Evolutionary conservation across 2,888 invertebrate species (phyloP), one percentile per base, ranked within the genome.

Genomic region (Ommatoiulus sabulosus): DNA sequence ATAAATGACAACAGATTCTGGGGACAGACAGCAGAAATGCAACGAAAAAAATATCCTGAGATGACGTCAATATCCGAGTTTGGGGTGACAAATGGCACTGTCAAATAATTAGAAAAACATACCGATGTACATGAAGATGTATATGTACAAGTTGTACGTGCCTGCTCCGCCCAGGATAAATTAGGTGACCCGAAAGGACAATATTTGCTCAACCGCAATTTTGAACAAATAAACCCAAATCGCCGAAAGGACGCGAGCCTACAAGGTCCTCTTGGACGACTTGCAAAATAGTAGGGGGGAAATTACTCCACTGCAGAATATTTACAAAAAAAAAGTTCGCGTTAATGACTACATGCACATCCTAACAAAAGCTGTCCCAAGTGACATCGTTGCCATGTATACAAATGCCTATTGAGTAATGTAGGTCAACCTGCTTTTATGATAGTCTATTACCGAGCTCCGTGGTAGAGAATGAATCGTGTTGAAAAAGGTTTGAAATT

Each of bases 341-440:
- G 63, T 63, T 63, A 63, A 63, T 63, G 20, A 20, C 63, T 63
- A 17, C 20, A n/a, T n/a, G 63, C 15, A 3, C 2, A 48, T 48
- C 20, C 63, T 20, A 63, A n/a, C 63, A 63, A 63, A 63, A 20
- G 63, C 20, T 0, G 52, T 15, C 52, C 52, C 52, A 15, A 52
- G 52, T 15, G 52, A 52, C 52, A 52, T 52, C 52, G 15, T 15
- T 52, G 52, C 15, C 4, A 63, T n/a, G 63, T 0, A 63, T 63
- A 20, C 63, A 63, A 63, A 63, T 20, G 6, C 1, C 20, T 20
- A 63, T 63, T 20, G n/a, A 63, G 20, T 20, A 63, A 63, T 20
- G 63, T 63, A 20, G 63, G 63, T 63, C 63, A 63, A 63, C 63
- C 17, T 63, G 63, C 20, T 63, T 57, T 57, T 57, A 57, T 57